Percentiles rank a stretch among this genome's conserved stretches.
Conservation (phyloP, 2,113 vertebrate genomes). For the Thermophis baileyi region DNA sequence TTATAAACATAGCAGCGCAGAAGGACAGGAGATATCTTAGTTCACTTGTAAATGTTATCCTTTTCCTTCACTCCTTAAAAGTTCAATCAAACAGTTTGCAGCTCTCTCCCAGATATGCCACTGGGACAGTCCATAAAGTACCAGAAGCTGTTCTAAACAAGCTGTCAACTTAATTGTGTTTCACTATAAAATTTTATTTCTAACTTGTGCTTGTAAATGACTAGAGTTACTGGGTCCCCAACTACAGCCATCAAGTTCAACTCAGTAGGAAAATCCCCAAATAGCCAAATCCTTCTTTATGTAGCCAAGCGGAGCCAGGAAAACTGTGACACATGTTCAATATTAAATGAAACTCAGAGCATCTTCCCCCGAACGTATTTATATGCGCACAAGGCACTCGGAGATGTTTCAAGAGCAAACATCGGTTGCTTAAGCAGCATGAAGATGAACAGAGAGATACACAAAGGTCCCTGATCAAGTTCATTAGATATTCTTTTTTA, state of each 20-base stretch:
- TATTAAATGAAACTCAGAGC: not conserved
- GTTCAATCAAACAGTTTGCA: not conserved
- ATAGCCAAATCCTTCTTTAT: not conserved
- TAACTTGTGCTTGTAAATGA: constrained; percentile 9
- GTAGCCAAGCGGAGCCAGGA: not conserved
- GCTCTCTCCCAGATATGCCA: not conserved
- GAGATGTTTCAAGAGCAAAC: not conserved
- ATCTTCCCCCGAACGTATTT: not conserved
- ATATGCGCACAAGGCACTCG: not conserved
- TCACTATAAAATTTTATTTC: constrained; percentile 1
- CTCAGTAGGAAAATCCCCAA: not conserved
- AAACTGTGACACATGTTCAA: not conserved
- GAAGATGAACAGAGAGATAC: not conserved
- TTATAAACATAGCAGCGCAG: not conserved
- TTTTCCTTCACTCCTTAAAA: constrained; percentile 8
- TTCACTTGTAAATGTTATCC: not conserved
- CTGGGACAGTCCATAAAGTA: not conserved
- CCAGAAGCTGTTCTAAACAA: constrained; percentile 17
- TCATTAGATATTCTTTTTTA: not conserved
- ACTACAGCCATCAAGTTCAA: not conserved
- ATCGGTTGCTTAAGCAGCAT: not conserved
- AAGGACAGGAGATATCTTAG: not conserved
- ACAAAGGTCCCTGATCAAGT: not conserved
- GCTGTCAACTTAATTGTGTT: constrained; percentile 1
- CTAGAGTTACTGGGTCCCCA: not conserved